phyloP scores from a whole-genome alignment of 2,888 invertebrate species.

The Ecliptopera silaceata region DNA sequence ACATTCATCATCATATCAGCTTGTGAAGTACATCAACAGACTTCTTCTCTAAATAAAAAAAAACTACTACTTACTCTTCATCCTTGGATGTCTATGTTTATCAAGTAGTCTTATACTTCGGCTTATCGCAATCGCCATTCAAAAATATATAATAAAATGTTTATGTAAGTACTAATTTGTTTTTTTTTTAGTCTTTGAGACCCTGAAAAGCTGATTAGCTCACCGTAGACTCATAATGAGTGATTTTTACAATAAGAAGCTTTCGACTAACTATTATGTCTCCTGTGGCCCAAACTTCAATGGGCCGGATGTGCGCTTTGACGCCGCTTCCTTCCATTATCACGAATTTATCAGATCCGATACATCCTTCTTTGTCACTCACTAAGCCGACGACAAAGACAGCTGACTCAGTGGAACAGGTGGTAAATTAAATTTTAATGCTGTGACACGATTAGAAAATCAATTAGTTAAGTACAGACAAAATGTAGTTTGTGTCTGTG shows the following conservation, averaged over 20 bases:
- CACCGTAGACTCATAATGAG: not conserved
- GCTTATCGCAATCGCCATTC: too few species aligned
- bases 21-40: too few species aligned
- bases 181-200: too few species aligned
- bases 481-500: not conserved
- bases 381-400: slow-evolving; percentile 40
- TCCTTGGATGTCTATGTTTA: too few species aligned
- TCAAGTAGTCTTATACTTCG: too few species aligned
- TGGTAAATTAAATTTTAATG: slow-evolving; percentile 73
- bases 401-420: slow-evolving; percentile 49
- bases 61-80: too few species aligned
- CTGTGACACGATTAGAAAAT: slow-evolving; percentile 50
- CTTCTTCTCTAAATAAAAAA: too few species aligned
- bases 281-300: slow-evolving; percentile 39
- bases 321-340: slow-evolving; percentile 64
- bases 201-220: too few species aligned
- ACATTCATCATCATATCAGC: too few species aligned
- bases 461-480: slow-evolving; percentile 40
- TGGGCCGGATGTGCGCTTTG: slow-evolving; percentile 67
- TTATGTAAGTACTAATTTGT: too few species aligned
- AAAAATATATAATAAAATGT: too few species aligned
- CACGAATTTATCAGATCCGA: slow-evolving; percentile 45
- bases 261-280: slow-evolving; percentile 1
- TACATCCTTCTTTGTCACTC: slow-evolving; percentile 45
- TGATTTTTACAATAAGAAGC: not conserved